These are phyloP conservation scores for Zele albiditarsus DNA, from an alignment of 2,888 invertebrate species.

Conservation along the genomic window DNA sequence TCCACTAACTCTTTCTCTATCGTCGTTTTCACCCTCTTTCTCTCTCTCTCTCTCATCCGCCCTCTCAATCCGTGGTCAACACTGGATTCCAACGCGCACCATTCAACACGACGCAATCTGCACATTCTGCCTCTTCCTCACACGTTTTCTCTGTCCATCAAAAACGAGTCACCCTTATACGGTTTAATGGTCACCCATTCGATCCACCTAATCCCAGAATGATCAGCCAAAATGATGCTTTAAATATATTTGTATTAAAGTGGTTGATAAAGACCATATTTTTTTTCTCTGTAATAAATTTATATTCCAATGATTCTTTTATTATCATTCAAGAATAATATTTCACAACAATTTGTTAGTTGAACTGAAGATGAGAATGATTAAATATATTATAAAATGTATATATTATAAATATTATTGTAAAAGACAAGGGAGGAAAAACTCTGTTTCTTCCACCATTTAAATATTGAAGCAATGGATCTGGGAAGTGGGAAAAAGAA, in stretches of 20 bases:
- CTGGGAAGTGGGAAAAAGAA: slow-evolving; percentile 14
- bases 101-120: slow-evolving; percentile 7
- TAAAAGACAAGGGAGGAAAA: no score
- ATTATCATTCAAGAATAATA: no score
- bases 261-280: no score
- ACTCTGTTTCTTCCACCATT: no score
- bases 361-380: no score
- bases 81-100: not conserved
- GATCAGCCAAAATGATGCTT: slow-evolving; percentile 16
- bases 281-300: no score
- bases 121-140: not conserved
- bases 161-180: slow-evolving; percentile 9
- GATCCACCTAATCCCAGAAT: slow-evolving; percentile 23
- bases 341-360: no score
- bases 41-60: slow-evolving; percentile 15
- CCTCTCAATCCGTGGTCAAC: slow-evolving; percentile 1
- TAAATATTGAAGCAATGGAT: not conserved
- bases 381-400: no score
- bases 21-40: slow-evolving; percentile 30
- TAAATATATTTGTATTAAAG: not conserved
- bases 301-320: no score
- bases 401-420: no score
- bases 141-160: not conserved
- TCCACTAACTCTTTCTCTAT: slow-evolving; percentile 30
- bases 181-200: slow-evolving; percentile 20